A percentile compares a stretch with the other conserved stretches of the same genome.
phyloP scores from a whole-genome alignment of 2,113 vertebrate genomes.

The Alces alces region DNA sequence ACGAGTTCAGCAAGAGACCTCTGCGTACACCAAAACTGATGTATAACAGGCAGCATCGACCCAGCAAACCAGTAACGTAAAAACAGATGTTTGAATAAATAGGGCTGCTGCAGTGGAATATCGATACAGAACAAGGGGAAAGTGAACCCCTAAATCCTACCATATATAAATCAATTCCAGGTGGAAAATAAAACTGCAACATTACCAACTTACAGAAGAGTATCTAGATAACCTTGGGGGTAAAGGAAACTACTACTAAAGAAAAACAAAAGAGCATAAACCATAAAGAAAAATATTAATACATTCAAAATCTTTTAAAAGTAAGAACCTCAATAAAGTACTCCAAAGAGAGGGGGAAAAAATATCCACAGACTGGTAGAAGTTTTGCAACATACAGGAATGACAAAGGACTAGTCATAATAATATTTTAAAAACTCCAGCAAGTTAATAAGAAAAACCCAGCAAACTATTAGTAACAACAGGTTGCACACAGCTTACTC shows the following conservation, averaged over 20 bases:
- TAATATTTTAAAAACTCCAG: neutral
- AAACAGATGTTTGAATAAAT: neutral
- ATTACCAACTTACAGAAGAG: neutral
- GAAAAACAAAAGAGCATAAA: neutral
- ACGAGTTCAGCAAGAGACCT: neutral
- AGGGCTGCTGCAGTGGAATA: neutral
- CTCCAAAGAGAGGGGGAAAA: neutral
- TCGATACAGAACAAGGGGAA: neutral
- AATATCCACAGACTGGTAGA: neutral
- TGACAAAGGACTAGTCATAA: neutral
- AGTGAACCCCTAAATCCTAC: neutral
- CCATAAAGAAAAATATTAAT: neutral
- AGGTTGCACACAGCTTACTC: neutral
- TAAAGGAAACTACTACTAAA: neutral
- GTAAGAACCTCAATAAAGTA: neutral
- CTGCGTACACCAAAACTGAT: neutral
- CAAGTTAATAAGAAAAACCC: neutral
- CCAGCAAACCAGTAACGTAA: neutral
- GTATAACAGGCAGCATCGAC: neutral
- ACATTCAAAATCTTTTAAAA: neutral
- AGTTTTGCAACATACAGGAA: neutral
- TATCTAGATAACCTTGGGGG: neutral
- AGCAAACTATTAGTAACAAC: neutral
- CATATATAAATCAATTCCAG: neutral
- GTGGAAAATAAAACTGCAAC: neutral